These are phyloP conservation scores for Lithophane semibrunnea DNA, from an alignment of 2,888 invertebrate genomes.

Conservation along the genomic window DNA sequence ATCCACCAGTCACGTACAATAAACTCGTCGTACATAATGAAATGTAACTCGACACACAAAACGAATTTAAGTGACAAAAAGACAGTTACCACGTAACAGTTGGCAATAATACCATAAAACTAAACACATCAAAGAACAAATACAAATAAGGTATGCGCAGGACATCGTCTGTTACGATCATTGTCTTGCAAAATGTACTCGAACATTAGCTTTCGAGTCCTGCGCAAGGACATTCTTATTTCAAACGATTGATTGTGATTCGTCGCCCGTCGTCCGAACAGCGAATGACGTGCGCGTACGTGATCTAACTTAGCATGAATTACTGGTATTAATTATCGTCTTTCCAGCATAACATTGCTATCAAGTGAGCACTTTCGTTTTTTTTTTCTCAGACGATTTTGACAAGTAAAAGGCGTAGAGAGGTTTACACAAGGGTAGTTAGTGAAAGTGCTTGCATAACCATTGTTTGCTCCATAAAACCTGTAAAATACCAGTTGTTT, in stretches of 20 bases:
- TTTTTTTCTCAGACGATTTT: constrained; percentile 72
- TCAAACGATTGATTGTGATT: constrained; percentile 73
- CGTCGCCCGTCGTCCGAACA: constrained; percentile 70
- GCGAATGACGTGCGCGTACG: constrained; percentile 64
- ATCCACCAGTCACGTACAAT: constrained; percentile 45
- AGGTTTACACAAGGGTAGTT: constrained; percentile 70
- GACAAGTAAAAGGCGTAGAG: constrained; percentile 75
- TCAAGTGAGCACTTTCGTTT: constrained; percentile 75
- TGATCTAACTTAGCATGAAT: constrained; percentile 70
- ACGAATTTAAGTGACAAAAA: constrained; percentile 51
- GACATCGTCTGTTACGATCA: constrained; percentile 79
- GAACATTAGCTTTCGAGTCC: constrained; percentile 74
- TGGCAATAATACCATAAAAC: constrained; percentile 63
- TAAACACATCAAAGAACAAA: constrained; percentile 66
- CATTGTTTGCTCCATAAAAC: constrained; percentile 69
- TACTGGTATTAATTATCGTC: constrained; percentile 79
- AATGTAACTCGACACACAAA: constrained; percentile 55
- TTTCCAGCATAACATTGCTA: constrained; percentile 71
- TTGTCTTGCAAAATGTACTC: constrained; percentile 82
- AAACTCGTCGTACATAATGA: constrained; percentile 42
- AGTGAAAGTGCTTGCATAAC: constrained; percentile 79
- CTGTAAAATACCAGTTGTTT: constrained; percentile 49
- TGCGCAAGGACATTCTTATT: constrained; percentile 83
- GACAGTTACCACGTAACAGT: constrained; percentile 66
- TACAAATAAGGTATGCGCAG: constrained; percentile 76